phyloP scores from a whole-genome alignment of 2,797 vertebrate genomes.

The Streptopelia turtur region DNA sequence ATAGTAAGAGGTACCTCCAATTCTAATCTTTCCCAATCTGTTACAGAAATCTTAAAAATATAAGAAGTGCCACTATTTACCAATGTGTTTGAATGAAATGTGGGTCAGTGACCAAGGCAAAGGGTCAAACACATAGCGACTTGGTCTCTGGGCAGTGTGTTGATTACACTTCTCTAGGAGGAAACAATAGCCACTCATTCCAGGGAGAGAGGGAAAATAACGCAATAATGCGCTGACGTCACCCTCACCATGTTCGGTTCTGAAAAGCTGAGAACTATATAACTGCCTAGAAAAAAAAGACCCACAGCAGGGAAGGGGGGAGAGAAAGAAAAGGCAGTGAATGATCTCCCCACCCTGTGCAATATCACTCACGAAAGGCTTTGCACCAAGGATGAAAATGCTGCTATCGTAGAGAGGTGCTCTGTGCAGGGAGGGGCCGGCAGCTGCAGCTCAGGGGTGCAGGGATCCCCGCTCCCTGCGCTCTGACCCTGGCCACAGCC shows the following conservation, averaged over 20 bases:
- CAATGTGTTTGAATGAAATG: not conserved
- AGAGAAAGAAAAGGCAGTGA: not conserved
- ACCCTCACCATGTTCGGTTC: not conserved
- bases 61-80: slow-evolving; percentile 16
- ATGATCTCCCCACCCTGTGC: not conserved
- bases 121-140: not conserved
- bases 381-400: not conserved
- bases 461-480: not conserved
- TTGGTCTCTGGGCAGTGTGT: not conserved
- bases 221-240: not conserved
- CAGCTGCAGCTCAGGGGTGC: accelerated
- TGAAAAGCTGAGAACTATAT: not conserved
- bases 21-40: not conserved
- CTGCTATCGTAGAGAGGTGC: not conserved
- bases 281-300: not conserved
- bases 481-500: not conserved
- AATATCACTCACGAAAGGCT: not conserved
- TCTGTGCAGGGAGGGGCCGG: accelerated
- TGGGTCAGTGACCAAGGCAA: slow-evolving; percentile 6
- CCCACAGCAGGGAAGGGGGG: not conserved
- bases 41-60: slow-evolving; percentile 27
- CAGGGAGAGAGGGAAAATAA: not conserved
- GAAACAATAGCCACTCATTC: not conserved
- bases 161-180: not conserved
- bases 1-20: slow-evolving; percentile 30